Evolutionary conservation across 2,888 invertebrate species (phyloP).

Genomic region (Gandaritis pyraliata): DNA sequence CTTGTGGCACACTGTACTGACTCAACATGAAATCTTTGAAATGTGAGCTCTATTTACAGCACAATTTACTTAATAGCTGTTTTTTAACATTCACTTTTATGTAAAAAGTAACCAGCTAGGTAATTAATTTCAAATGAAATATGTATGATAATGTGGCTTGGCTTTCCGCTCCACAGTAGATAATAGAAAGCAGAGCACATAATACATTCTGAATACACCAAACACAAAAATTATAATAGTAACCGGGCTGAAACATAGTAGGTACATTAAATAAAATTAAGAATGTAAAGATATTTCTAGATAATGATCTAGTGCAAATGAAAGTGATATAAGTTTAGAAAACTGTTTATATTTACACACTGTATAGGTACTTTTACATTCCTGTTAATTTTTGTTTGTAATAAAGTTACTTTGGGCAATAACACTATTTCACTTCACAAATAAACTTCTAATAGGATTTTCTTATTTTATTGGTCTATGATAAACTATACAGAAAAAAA

Average conservation of each 20-base stretch:
- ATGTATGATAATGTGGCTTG: too few species aligned
- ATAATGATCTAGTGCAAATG: constrained; percentile 20
- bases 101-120: too few species aligned
- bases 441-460: too few species aligned
- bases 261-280: too few species aligned
- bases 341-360: constrained; percentile 27
- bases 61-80: too few species aligned
- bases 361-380: constrained; percentile 51
- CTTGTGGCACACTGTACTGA: neutral
- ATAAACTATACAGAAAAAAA: too few species aligned
- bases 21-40: too few species aligned
- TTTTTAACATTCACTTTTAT: neutral
- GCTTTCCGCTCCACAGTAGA: too few species aligned
- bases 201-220: neutral
- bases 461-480: too few species aligned
- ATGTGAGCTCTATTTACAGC: too few species aligned
- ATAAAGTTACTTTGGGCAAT: constrained; percentile 45
- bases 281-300: constrained; percentile 13
- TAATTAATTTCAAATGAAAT: too few species aligned
- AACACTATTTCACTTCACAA: neutral
- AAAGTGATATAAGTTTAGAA: constrained; percentile 21
- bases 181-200: too few species aligned
- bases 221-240: constrained; percentile 1
- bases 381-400: constrained; percentile 45
- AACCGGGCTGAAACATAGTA: constrained; percentile 3